Base-by-base conservation (phyloP, 37 sponge, comb jelly and placozoan genomes). In the Amphimedon queenslandica region DNA sequence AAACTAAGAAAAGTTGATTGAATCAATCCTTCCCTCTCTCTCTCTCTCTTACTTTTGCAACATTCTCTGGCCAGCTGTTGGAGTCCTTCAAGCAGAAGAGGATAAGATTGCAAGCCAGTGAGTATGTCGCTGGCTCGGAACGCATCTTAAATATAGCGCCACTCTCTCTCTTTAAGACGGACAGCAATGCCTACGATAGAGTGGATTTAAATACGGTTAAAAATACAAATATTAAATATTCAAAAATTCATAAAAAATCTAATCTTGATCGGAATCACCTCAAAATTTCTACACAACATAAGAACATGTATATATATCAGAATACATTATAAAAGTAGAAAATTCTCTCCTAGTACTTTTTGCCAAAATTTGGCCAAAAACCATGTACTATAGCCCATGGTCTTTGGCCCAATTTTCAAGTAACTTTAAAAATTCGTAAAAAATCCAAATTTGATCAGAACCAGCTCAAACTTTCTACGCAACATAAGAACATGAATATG, bases 41-140 rank as follows among this genome's bases (percentile, higher is more conserved):
- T n/a, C n/a, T n/a, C n/a, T n/a, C n/a, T n/a, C n/a, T n/a, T 27
- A 93, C 94, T 79, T 82, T 84, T 10, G 80, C 89, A 55, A 95
- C 73, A 37, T 66, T 21, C 63, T 95, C 92, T 3, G 96, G 96
- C 96, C 96, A 95, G 53, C 85, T 70, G 24, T 58, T 63, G 1
- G 86, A 88, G 65, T 95, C 77, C 23, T 74, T 67, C 30, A 89
- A 72, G 4, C 77, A 79, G 13, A 68, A 38, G 31, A 78, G 37
- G 0, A 93, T 37, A 57, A 93, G 74, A 51, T 89, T 77, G 35
- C 76, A 32, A 32, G 87, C 82, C 42, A 93, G 63, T 0, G 77
- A 41, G 39, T 82, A 90, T 37, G 81, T 82, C 1, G 66, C 58
- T 6, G 87, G 80, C 35, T 83, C 82, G 64, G 70, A 61, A 58